Evolutionary conservation across 1,140 invertebrate species (phyloP), one percentile per base, ranked within the genome.

Genomic region (Drusus annulatus): DNA sequence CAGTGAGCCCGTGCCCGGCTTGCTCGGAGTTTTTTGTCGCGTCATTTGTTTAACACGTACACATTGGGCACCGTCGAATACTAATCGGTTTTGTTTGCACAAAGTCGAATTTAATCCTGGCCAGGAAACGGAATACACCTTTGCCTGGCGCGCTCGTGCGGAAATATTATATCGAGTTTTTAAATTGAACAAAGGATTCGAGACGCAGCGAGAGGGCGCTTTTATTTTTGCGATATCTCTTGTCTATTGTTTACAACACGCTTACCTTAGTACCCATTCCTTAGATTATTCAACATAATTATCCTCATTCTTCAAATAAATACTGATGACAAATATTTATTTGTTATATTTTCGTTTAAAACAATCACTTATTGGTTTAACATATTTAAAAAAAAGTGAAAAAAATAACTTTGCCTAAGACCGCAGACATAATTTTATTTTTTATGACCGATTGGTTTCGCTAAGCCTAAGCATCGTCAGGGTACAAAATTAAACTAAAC

Each of bases 81-180:
- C 79, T 80, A 80, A 80, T 80, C 79, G 69, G 52, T 75, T 80
- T 75, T 80, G 71, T 80, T 80, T 80, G 73, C 79, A 63, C 71
- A 76, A 80, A 80, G 71, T 80, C 68, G 73, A 80, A 75, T 80
- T 76, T 80, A 80, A 80, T 80, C 79, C 73, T 52, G 79, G 69
- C 17, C 17, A 17, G 60, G 68, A 80, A 68, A 62, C 79, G 62
- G 76, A 73, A 60, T 68, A 52, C 71, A 80, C 78, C 78, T 74
- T 74, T 31, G 52, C 31, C 31, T 23, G 28, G 23, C 3, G 15
- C 23, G 23, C 60, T 63, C 60, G 60, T 63, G 60, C 60, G 60
- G 23, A 63, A 63, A 63, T 63, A 63, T 63, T 63, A 63, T 23
- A 63, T 23, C 60, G 23, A 16, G 19, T 25, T 63, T 63, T 63